Evolutionary conservation across 2,113 vertebrate genomes (phyloP).

Genomic region (Zootoca vivipara): DNA sequence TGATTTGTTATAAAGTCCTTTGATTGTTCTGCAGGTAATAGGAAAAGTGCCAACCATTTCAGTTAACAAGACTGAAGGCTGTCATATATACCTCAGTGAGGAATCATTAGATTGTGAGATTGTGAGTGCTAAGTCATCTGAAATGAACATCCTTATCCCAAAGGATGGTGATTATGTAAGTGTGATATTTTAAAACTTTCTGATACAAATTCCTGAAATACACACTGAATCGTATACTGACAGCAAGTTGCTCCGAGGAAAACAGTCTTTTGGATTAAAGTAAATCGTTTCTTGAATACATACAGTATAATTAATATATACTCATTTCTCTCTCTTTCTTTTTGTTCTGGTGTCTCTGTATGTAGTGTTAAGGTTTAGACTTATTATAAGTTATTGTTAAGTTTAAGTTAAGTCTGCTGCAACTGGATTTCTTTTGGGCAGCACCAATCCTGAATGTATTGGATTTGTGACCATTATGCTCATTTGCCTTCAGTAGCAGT

Average conservation of each 20-base stretch:
- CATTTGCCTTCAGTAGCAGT: too few relatives aligned
- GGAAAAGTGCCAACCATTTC: slow-evolving; percentile 96
- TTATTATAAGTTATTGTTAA: too few relatives aligned
- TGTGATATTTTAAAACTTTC: slow-evolving; percentile 50
- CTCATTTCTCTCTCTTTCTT: too few relatives aligned
- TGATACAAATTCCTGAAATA: slow-evolving; percentile 2
- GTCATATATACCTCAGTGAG: slow-evolving; percentile 94
- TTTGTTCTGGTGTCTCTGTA: too few relatives aligned
- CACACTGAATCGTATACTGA: not conserved
- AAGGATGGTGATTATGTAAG: slow-evolving; percentile 92
- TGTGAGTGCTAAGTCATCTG: slow-evolving; percentile 96
- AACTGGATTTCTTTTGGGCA: too few relatives aligned
- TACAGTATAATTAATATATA: not conserved
- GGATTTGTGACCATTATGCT: too few relatives aligned
- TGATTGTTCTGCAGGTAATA: slow-evolving; percentile 82
- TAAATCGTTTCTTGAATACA: not conserved
- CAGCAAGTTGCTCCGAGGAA: not conserved
- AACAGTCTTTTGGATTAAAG: not conserved
- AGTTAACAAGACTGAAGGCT: slow-evolving; percentile 98
- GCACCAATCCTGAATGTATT: too few relatives aligned
- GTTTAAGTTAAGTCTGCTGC: too few relatives aligned
- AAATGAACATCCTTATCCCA: slow-evolving; percentile 96
- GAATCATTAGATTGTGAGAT: slow-evolving; percentile 90
- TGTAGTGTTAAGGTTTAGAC: too few relatives aligned
- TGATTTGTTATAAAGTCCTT: slow-evolving; percentile 3